Base-by-base conservation (phyloP, 2,113 vertebrate species). In the Cyprinus carpio region DNA sequence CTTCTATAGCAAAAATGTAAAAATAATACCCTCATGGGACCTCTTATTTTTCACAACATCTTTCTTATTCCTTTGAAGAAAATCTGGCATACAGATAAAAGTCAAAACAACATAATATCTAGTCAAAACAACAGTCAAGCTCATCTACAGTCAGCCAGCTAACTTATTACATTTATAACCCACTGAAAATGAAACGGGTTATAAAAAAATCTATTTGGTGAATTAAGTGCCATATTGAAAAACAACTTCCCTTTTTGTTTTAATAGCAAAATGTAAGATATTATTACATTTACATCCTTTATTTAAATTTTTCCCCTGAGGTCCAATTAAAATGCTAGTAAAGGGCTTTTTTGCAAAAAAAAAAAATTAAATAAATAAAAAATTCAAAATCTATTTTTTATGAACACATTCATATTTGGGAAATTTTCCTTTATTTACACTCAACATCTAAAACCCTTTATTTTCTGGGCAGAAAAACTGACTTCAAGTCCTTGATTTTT, bases 1-100 rank as follows among this genome's bases (percentile, higher is more conserved):
- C 51, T 74, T 74, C n/a, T 62, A 37, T 15, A 58, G 56, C 18
- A 29, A 31, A n/a, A 49, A 60, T n/a, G 37, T 27, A 34, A 34
- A 12, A 71, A 80, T 46, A 29, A 79, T 23, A 71, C 43, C n/a
- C 15, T 31, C n/a, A 80, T 67, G 51, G n/a, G n/a, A 46, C 20
- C 43, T 78, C 71, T 27, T 62, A 43, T 83, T 72, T 37, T 69
- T 82, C 81, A 82, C 46, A 82, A 71, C 67, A 71, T 12, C 67
- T 71, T 71, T 71, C 34, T 40, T 40, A 75, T 27, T 84, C 82
- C 25, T 72, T 60, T 84, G 82, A 64, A 71, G 58, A 62, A 27
- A 40, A 29, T 58, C 43, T 60, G 16, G 13, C 29, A 58, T 56
- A 20, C 51, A 62, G 69, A 72, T 80, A 71, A 71, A 40, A 83